These are phyloP conservation scores for Trichechus manatus DNA, from an alignment of 2,113 vertebrate genomes.

Conservation along the genomic window DNA sequence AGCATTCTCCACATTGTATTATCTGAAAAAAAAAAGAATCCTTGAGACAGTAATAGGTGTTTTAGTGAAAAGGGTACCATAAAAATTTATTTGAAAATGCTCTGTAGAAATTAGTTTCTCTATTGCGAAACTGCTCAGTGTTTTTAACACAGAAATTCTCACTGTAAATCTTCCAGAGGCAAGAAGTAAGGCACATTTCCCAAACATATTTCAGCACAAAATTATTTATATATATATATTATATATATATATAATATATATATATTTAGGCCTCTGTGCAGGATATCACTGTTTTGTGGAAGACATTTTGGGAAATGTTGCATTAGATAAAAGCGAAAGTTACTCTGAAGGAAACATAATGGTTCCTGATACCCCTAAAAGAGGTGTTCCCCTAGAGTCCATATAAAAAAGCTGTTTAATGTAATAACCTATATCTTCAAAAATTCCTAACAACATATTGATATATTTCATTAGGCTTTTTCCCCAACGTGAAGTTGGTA, in stretches of 20 bases:
- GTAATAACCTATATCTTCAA: not conserved
- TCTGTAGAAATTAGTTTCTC: not conserved
- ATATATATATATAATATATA: not conserved
- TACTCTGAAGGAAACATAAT: not conserved
- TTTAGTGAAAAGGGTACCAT: not conserved
- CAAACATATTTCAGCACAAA: not conserved
- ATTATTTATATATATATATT: not conserved
- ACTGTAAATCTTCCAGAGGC: not conserved
- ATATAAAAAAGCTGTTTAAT: not conserved
- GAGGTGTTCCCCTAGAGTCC: not conserved
- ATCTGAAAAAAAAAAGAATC: not conserved
- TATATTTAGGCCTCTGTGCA: not conserved
- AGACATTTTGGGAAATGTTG: not conserved
- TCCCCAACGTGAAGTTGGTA: not conserved
- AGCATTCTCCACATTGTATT: not conserved
- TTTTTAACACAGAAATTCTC: not conserved
- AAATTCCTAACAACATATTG: not conserved
- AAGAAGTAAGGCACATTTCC: not conserved
- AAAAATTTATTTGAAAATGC: not conserved
- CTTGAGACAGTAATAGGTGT: not conserved
- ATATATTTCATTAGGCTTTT: not conserved
- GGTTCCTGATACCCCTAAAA: not conserved
- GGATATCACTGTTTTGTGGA: not conserved
- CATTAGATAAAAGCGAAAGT: not conserved
- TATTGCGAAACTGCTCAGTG: not conserved